phyloP scores from a whole-genome alignment of 2,113 vertebrate species.

The Donacobius atricapilla region DNA sequence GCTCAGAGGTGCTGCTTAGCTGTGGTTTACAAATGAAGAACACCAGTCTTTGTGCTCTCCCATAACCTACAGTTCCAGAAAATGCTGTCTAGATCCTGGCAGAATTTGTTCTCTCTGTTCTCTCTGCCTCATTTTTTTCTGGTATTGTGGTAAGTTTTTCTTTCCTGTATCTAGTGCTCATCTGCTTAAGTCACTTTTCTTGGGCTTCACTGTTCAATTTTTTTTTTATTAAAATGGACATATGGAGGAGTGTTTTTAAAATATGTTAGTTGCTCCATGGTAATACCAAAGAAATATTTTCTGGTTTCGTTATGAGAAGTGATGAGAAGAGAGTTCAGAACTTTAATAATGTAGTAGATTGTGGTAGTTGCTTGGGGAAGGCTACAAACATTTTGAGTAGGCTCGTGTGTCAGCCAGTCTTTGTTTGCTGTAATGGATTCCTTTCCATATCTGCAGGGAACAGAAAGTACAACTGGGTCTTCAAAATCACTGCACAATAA shows the following conservation, averaged over 20 bases:
- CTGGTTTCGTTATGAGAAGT: neutral
- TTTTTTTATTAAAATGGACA: accelerated
- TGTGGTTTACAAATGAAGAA: neutral
- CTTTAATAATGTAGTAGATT: neutral
- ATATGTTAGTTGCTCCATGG: neutral
- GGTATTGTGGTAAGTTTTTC: neutral
- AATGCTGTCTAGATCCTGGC: neutral
- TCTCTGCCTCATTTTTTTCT: neutral
- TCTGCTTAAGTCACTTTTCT: neutral
- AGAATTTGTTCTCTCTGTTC: neutral
- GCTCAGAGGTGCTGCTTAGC: neutral
- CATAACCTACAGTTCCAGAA: neutral
- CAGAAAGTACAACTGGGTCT: neutral
- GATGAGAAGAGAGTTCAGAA: neutral
- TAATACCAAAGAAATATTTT: neutral
- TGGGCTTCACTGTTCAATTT: neutral
- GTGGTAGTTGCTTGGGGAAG: neutral
- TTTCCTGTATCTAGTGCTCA: neutral
- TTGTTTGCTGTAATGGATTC: neutral
- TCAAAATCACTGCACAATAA: neutral
- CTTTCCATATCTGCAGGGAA: neutral
- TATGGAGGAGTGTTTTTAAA: neutral
- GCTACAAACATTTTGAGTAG: neutral
- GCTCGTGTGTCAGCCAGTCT: neutral
- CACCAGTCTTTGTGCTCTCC: neutral